phyloP scores from a whole-genome alignment of 2,113 vertebrate genomes.

The Trichomycterus rosablanca region DNA sequence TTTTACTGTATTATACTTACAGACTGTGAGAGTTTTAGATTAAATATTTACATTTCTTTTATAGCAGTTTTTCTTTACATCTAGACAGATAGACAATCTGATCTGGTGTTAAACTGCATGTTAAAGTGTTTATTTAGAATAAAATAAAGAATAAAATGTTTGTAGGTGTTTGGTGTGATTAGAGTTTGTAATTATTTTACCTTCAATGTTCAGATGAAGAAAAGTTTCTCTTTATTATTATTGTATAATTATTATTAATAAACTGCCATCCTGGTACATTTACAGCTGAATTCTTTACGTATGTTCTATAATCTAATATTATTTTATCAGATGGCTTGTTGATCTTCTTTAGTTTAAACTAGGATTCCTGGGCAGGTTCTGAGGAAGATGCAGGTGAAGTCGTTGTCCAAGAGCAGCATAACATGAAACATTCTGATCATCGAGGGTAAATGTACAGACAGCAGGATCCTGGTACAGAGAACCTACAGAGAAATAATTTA shows the following conservation, averaged over 20 bases:
- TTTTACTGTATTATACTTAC: too few species aligned
- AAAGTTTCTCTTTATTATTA: not conserved
- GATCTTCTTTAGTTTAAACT: not conserved
- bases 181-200: slow-evolving; percentile 11
- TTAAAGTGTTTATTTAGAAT: too few species aligned
- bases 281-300: not conserved
- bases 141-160: too few species aligned
- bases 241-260: not conserved
- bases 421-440: not conserved
- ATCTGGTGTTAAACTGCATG: too few species aligned
- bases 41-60: too few species aligned
- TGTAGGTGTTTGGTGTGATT: slow-evolving; percentile 5
- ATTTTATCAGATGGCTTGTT: not conserved
- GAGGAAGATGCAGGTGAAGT: not conserved
- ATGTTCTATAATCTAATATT: not conserved
- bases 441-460: not conserved
- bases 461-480: not conserved
- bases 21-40: too few species aligned
- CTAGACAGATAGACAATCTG: too few species aligned
- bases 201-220: slow-evolving; percentile 26
- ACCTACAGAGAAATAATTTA: too few species aligned
- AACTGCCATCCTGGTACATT: not conserved
- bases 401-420: slow-evolving; percentile 15
- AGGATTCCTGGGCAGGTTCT: too few species aligned
- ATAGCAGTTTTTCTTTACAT: too few species aligned